A percentile compares a stretch with the other conserved stretches of the same genome.
phyloP scores from a whole-genome alignment of 2,797 vertebrate genomes.

The Acropternis orthonyx region DNA sequence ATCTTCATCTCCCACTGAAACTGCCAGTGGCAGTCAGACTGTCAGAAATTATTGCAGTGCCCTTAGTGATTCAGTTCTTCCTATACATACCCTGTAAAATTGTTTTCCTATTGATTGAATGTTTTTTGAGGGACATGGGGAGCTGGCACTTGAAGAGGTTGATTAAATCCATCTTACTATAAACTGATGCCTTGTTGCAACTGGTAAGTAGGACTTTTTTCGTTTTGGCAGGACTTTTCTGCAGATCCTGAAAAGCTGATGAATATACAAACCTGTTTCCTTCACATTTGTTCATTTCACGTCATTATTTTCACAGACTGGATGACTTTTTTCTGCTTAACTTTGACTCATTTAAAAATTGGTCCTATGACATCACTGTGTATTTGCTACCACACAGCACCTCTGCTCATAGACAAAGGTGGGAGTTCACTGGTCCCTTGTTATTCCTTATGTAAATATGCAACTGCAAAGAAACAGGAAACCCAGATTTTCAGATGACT shows the following conservation, averaged over 20 bases:
- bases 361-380: background rate
- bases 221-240: background rate
- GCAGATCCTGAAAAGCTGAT: background rate
- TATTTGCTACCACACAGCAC: background rate
- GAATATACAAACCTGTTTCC: background rate
- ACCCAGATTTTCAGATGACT: background rate
- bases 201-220: background rate
- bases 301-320: background rate
- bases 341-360: background rate
- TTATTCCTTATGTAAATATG: background rate
- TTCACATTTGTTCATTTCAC: background rate
- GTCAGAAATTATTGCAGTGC: background rate
- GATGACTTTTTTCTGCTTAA: background rate
- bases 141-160: background rate
- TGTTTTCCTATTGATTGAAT: background rate
- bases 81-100: background rate
- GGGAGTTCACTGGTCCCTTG: background rate
- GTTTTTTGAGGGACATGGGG: background rate
- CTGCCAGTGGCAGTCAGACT: background rate
- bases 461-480: background rate
- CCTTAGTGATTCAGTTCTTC: background rate
- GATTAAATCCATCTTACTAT: background rate
- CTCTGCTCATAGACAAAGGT: background rate
- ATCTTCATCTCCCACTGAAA: background rate
- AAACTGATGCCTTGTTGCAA: background rate